Conservation (phyloP, 1,140 invertebrate genomes). For the Drosophila auraria region DNA sequence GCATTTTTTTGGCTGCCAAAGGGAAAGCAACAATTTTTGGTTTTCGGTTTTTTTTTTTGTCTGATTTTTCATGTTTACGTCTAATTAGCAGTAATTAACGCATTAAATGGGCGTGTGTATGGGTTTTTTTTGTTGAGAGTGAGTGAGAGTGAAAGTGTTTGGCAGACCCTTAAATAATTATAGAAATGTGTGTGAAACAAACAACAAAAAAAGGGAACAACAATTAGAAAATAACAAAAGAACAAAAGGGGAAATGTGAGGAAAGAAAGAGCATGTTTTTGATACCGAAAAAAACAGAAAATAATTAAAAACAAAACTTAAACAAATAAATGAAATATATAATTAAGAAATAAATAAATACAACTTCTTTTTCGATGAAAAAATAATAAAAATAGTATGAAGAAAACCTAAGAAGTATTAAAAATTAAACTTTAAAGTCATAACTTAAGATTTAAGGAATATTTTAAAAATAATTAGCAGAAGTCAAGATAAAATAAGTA, state of each 20-base stretch:
- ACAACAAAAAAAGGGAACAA: not conserved
- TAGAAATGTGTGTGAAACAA: constrained; percentile 8
- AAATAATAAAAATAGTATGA: not conserved
- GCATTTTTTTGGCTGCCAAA: constrained; percentile 42
- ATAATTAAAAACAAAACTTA: too few species aligned
- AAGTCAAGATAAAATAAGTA: too few species aligned
- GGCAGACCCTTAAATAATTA: constrained; percentile 26
- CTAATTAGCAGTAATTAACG: constrained; percentile 81
- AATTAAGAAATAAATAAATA: not conserved
- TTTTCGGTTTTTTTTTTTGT: constrained; percentile 29
- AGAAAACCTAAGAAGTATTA: too few species aligned
- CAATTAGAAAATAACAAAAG: not conserved
- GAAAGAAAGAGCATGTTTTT: not conserved
- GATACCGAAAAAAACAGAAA: not conserved
- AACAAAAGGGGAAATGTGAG: not conserved
- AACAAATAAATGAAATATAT: too few species aligned
- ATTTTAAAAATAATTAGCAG: too few species aligned
- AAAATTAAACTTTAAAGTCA: too few species aligned
- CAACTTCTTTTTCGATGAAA: not conserved
- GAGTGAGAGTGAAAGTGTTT: constrained; percentile 47
- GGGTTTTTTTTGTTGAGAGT: not conserved
- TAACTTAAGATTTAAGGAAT: too few species aligned
- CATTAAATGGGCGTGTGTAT: constrained; percentile 64
- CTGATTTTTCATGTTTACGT: constrained; percentile 65
- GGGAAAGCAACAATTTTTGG: constrained; percentile 61